Conservation (phyloP, 2,113 vertebrate species). For the Marcusenius ussheri region DNA sequence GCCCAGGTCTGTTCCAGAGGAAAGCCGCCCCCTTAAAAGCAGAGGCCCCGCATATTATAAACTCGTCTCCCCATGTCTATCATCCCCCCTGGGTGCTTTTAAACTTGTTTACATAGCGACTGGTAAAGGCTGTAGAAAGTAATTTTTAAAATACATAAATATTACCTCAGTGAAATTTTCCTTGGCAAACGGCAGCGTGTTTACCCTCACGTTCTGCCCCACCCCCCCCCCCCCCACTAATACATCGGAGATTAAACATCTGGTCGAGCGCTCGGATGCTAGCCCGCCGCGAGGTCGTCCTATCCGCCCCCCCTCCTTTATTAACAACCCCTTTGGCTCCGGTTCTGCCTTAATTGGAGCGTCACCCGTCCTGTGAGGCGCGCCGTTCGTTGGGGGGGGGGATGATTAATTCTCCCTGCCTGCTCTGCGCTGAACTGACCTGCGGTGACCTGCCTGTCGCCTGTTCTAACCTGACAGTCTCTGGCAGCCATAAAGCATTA, state of each 20-base stretch:
- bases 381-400: conserved; percentile 70
- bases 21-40: conserved; percentile 36
- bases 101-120: conserved; percentile 51
- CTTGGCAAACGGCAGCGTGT: not conserved
- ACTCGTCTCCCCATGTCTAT: conserved; percentile 58
- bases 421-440: conserved; percentile 72
- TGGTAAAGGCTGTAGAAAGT: conserved; percentile 28
- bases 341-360: conserved; percentile 76
- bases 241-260: conserved; percentile 35
- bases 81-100: conserved; percentile 47
- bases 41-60: conserved; percentile 35
- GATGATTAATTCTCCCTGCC: conserved; percentile 72
- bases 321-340: conserved; percentile 70
- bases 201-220: not conserved
- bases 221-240: not conserved
- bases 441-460: conserved; percentile 73
- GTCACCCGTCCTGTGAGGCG: conserved; percentile 74
- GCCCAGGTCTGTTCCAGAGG: not conserved
- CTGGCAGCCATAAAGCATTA: conserved; percentile 66
- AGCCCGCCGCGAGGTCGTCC: conserved; percentile 52
- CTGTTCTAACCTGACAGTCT: conserved; percentile 73
- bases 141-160: conserved; percentile 17
- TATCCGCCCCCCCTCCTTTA: conserved; percentile 63
- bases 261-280: conserved; percentile 62
- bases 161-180: conserved; percentile 14